These are phyloP conservation scores for Paracanthobrama guichenoti DNA, from an alignment of 2,113 vertebrate species.

Conservation along the genomic window DNA sequence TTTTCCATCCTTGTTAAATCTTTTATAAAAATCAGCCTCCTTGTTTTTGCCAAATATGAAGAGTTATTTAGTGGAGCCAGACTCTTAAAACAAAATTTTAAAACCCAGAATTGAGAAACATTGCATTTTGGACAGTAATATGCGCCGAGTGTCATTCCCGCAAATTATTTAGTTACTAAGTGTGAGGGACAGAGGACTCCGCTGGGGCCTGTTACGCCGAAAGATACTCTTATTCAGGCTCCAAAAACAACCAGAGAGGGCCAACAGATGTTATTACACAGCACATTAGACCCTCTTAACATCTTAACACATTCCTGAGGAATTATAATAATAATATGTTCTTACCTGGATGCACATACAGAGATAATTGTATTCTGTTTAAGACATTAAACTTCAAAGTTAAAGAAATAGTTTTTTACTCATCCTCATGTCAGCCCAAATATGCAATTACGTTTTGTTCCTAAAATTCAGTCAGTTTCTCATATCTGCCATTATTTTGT, in stretches of 20 bases:
- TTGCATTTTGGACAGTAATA: constrained; percentile 13
- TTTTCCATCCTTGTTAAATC: constrained; percentile 56
- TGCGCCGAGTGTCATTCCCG: constrained; percentile 24
- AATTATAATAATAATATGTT: neutral
- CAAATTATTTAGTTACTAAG: neutral
- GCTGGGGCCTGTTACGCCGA: neutral
- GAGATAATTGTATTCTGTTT: neutral
- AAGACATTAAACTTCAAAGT: neutral
- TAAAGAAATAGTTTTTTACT: neutral
- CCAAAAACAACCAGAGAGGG: constrained; percentile 9
- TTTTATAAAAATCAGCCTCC: constrained; percentile 50
- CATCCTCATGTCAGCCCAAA: neutral
- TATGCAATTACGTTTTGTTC: too few relatives aligned
- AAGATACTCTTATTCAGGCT: neutral
- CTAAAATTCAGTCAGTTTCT: too few relatives aligned
- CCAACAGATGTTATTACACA: neutral
- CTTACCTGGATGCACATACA: too few relatives aligned
- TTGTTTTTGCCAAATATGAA: constrained; percentile 53
- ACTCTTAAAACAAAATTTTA: constrained; percentile 38
- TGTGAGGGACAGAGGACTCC: neutral
- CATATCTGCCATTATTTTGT: neutral
- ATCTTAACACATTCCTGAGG: neutral
- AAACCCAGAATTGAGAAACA: constrained; percentile 20
- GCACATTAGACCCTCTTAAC: neutral
- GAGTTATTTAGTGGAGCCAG: constrained; percentile 41